phyloP scores from a whole-genome alignment of 2,888 invertebrate genomes.

The Apodemia zela region DNA sequence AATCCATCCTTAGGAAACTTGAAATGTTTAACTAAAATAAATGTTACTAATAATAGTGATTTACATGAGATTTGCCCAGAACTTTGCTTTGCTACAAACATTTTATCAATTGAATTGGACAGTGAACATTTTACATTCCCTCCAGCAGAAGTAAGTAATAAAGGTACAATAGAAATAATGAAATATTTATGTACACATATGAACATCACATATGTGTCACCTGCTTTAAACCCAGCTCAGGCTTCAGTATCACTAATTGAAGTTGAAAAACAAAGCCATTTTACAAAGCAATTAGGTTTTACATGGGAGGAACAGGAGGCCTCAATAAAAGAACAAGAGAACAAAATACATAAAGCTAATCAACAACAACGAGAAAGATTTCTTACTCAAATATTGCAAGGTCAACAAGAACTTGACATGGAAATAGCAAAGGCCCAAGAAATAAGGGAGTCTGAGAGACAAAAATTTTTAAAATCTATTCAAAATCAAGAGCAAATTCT shows the following conservation, averaged over 20 bases:
- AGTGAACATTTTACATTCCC: conserved; percentile 83
- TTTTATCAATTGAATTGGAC: conserved; percentile 83
- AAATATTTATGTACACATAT: conserved; percentile 77
- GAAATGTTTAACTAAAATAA: conserved; percentile 80
- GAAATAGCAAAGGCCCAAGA: conserved; percentile 85
- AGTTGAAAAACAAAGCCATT: conserved; percentile 53
- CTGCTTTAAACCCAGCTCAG: conserved; percentile 49
- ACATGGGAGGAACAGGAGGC: conserved; percentile 83
- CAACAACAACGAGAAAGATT: conserved; percentile 83
- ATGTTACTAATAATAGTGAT: conserved; percentile 80
- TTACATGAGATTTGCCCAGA: conserved; percentile 82
- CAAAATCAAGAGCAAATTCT: conserved; percentile 84
- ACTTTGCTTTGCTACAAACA: conserved; percentile 82
- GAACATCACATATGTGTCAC: conserved; percentile 73
- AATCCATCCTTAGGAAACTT: conserved; percentile 83
- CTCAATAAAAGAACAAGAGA: conserved; percentile 82
- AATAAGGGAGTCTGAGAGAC: conserved; percentile 82
- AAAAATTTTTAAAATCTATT: conserved; percentile 80
- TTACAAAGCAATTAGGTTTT: conserved; percentile 48
- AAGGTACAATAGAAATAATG: conserved; percentile 84
- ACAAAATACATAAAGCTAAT: conserved; percentile 82
- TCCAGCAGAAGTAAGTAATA: conserved; percentile 76
- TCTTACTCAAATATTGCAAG: conserved; percentile 70
- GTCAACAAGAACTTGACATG: conserved; percentile 83
- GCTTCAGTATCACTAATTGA: conserved; percentile 49